Conservation (phyloP, 2,888 invertebrate genomes). For the Synergus japonicus region DNA sequence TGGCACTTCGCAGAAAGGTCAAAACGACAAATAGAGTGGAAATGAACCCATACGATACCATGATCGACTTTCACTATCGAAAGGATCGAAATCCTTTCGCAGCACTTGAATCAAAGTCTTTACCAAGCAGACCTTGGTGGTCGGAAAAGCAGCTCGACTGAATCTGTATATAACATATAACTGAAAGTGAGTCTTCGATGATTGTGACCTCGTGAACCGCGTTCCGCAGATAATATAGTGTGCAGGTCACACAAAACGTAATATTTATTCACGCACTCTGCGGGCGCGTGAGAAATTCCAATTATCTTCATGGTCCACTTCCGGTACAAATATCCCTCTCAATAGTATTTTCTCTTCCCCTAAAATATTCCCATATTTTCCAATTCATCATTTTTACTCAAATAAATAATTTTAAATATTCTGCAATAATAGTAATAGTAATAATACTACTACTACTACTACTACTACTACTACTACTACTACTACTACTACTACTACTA, state of each 20-base stretch:
- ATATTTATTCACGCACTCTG: not conserved
- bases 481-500: too few relatives aligned
- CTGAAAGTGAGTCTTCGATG: constrained; percentile 49
- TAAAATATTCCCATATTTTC: not conserved
- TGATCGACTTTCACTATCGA: constrained; percentile 11
- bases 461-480: too few relatives aligned
- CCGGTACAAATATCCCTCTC: not conserved
- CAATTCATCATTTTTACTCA: not conserved
- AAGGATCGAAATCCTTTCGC: not conserved
- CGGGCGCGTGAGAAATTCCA: not conserved
- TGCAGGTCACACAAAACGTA: constrained; percentile 48
- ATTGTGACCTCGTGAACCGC: constrained; percentile 54
- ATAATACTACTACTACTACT: too few relatives aligned
- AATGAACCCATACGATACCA: constrained; percentile 43
- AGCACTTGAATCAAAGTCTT: not conserved
- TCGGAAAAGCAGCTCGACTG: not conserved
- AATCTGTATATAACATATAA: constrained; percentile 48
- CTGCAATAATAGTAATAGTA: too few relatives aligned
- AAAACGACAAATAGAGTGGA: constrained; percentile 48
- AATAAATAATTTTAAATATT: too few relatives aligned
- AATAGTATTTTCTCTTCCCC: not conserved
- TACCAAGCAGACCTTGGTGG: not conserved
- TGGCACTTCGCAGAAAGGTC: constrained; percentile 53
- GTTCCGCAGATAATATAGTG: constrained; percentile 50
- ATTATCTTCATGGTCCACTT: not conserved